Conservation (phyloP, 2,797 vertebrate genomes). For the Microcaecilia unicolor region DNA sequence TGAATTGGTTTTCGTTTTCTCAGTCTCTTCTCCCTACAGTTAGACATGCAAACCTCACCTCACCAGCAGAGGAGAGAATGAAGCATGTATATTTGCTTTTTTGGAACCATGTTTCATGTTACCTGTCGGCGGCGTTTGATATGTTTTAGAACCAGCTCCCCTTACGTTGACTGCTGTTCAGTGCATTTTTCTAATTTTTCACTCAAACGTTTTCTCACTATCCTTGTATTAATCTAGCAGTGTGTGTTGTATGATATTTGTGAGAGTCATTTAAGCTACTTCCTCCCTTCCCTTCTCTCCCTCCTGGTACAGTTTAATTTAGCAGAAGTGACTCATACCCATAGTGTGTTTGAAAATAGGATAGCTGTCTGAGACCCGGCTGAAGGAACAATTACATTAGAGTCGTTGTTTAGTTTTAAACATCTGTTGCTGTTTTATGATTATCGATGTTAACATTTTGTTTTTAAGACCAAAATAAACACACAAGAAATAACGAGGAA, state of each 20-base stretch:
- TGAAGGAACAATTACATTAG: neutral
- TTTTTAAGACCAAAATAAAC: conserved; percentile 51
- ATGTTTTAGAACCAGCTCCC: neutral
- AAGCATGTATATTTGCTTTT: too few species aligned
- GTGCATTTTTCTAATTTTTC: neutral
- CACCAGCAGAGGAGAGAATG: neutral
- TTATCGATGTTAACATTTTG: conserved; percentile 44
- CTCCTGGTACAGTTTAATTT: neutral
- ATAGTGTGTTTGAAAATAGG: conserved; percentile 3
- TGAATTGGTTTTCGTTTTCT: too few species aligned
- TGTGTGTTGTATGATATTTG: neutral
- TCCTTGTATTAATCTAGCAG: neutral
- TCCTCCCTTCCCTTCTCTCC: neutral
- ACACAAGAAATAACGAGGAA: conserved; percentile 37
- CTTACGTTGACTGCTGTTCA: neutral
- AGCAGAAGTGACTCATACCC: conserved; percentile 1
- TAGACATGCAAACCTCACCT: too few species aligned
- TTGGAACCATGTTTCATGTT: too few species aligned
- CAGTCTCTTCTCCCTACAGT: too few species aligned
- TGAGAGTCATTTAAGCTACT: neutral
- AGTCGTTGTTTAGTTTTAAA: conserved; percentile 37
- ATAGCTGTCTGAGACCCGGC: neutral
- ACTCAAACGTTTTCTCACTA: conserved; percentile 3
- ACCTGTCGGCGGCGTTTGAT: too few species aligned
- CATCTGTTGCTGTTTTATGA: conserved; percentile 45